These are phyloP conservation scores for Bufo gargarizans DNA, from an alignment of 2,113 vertebrate species.

Conservation along the genomic window DNA sequence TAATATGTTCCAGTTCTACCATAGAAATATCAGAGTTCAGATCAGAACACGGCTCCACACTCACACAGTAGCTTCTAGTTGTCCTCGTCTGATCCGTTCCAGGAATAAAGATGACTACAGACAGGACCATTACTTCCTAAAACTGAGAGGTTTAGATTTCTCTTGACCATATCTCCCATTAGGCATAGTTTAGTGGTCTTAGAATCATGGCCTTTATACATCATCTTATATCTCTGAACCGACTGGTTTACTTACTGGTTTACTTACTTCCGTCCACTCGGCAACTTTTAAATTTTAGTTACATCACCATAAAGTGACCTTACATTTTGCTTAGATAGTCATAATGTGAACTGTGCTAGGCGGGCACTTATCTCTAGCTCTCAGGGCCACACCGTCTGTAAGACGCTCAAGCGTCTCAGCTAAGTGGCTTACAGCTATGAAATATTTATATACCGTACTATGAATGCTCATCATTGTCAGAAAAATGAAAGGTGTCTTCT, in stretches of 20 bases:
- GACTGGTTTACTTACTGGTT: too few species aligned
- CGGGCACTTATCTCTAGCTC: neutral
- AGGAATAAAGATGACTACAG: neutral
- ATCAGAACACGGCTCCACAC: slow-evolving; percentile 1
- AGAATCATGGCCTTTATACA: neutral
- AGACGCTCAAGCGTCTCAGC: neutral
- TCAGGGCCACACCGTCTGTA: neutral
- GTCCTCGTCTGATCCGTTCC: neutral
- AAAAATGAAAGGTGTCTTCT: neutral
- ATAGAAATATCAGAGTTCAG: slow-evolving; percentile 39
- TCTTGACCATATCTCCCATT: neutral
- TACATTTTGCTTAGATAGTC: slow-evolving; percentile 16
- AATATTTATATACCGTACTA: slow-evolving; percentile 19
- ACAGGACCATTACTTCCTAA: neutral
- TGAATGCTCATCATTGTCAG: neutral
- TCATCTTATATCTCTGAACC: too few species aligned
- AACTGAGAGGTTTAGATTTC: neutral
- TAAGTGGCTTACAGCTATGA: slow-evolving; percentile 5
- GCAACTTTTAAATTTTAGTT: slow-evolving; percentile 1
- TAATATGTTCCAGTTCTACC: slow-evolving; percentile 1
- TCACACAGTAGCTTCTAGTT: neutral
- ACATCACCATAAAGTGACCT: slow-evolving; percentile 8
- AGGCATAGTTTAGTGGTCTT: neutral
- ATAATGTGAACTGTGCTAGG: slow-evolving; percentile 11
- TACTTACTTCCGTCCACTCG: neutral